Evolutionary conservation across 2,797 vertebrate genomes (phyloP).

Genomic region (Lophotriccus pileatus): DNA sequence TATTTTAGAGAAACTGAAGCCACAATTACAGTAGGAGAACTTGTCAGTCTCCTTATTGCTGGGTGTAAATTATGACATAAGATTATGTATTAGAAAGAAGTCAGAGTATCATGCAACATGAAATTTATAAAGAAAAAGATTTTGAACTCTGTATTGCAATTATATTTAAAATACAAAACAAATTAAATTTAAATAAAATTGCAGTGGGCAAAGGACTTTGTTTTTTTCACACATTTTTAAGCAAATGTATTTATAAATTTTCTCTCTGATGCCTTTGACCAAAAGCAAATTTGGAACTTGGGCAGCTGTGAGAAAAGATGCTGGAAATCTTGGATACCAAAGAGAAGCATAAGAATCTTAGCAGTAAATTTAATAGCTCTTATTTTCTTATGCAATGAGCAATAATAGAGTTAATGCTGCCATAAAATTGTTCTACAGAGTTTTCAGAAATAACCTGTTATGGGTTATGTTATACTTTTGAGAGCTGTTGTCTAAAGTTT

Average conservation of each 20-base stretch:
- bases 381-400: not conserved
- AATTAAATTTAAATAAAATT: not conserved
- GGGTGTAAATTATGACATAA: not conserved
- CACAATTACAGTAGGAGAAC: not conserved
- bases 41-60: not conserved
- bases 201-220: not conserved
- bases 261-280: not conserved
- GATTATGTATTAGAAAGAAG: not conserved
- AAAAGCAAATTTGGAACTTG: not conserved
- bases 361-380: not conserved
- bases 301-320: not conserved
- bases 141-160: not conserved
- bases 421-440: not conserved
- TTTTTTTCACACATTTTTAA: not conserved
- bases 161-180: not conserved
- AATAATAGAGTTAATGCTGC: not conserved
- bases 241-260: not conserved
- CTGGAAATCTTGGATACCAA: not conserved
- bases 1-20: not conserved
- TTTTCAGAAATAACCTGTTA: not conserved
- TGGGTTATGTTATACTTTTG: not conserved
- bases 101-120: no score
- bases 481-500: not conserved
- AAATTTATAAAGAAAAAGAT: not conserved
- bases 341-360: not conserved